Percentiles rank a stretch among this genome's conserved stretches.
phyloP scores from a whole-genome alignment of 2,797 vertebrate species.

The Trichosurus vulpecula region DNA sequence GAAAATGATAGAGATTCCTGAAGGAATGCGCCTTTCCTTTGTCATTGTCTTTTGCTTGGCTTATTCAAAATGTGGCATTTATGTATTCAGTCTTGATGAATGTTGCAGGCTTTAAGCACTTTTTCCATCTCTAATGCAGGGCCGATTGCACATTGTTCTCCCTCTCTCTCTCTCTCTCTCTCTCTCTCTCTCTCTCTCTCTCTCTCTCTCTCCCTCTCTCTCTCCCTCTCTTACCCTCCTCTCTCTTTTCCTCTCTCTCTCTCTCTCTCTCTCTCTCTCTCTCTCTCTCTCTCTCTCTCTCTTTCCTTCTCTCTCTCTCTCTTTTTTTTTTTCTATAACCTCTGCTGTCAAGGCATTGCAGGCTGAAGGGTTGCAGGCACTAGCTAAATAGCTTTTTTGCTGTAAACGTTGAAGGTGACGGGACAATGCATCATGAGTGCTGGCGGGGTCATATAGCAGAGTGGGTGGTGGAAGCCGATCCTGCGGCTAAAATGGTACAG shows the following conservation, averaged over 20 bases:
- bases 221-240: conserved; percentile 83
- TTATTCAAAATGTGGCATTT: conserved; percentile 93
- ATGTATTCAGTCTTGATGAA: conserved; percentile 92
- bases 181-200: neutral
- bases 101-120: conserved; percentile 91
- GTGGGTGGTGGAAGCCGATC: conserved; percentile 71
- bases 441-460: conserved; percentile 71
- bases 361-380: conserved; percentile 88
- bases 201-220: conserved; percentile 55
- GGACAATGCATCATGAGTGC: conserved; percentile 83
- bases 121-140: conserved; percentile 91
- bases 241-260: conserved; percentile 54
- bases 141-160: conserved; percentile 90
- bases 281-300: conserved; percentile 71
- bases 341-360: conserved; percentile 88
- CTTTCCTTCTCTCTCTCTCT: neutral
- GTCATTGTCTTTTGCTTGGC: conserved; percentile 92
- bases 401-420: conserved; percentile 82
- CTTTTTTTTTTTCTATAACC: conserved; percentile 82
- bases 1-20: conserved; percentile 93
- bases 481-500: conserved; percentile 13
- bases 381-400: conserved; percentile 87
- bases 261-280: conserved; percentile 79
- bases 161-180: conserved; percentile 78
- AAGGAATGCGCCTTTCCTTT: conserved; percentile 90